These are phyloP conservation scores for Glyptemys insculpta DNA, from an alignment of 2,797 vertebrate genomes.

Conservation along the genomic window DNA sequence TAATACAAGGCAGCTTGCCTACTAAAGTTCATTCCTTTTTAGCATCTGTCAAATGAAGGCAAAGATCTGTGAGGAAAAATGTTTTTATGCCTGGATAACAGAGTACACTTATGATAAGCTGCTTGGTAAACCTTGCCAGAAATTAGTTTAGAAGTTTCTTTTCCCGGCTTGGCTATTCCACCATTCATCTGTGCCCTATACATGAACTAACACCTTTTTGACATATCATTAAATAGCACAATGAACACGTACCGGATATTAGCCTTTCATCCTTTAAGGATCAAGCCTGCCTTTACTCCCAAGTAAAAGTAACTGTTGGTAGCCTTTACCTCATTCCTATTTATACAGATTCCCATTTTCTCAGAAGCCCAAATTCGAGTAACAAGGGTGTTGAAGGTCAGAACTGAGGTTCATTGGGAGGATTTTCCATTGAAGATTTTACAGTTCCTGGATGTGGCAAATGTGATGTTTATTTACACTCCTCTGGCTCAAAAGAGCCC, in stretches of 20 bases:
- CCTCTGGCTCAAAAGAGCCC: background rate
- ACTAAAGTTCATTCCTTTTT: constrained; percentile 49
- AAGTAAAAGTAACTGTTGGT: background rate
- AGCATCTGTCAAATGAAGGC: constrained; percentile 48
- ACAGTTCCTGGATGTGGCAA: background rate
- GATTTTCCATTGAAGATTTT: background rate
- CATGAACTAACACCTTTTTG: background rate
- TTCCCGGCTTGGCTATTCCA: background rate
- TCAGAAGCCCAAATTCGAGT: background rate
- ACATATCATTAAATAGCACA: background rate
- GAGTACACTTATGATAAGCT: constrained; percentile 30
- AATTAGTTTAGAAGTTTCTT: background rate
- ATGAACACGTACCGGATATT: background rate
- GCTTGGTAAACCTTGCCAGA: constrained; percentile 49
- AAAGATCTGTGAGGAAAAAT: constrained; percentile 3
- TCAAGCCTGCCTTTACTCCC: background rate
- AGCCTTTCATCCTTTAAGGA: background rate
- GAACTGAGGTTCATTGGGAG: background rate
- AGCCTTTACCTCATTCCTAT: background rate
- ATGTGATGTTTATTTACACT: background rate
- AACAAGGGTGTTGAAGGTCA: background rate
- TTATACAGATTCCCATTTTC: background rate
- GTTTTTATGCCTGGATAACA: constrained; percentile 43
- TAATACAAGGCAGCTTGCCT: constrained; percentile 69
- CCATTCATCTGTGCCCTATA: background rate